Conservation (phyloP, 1,140 invertebrate species). For the Euglossa dilemma region DNA sequence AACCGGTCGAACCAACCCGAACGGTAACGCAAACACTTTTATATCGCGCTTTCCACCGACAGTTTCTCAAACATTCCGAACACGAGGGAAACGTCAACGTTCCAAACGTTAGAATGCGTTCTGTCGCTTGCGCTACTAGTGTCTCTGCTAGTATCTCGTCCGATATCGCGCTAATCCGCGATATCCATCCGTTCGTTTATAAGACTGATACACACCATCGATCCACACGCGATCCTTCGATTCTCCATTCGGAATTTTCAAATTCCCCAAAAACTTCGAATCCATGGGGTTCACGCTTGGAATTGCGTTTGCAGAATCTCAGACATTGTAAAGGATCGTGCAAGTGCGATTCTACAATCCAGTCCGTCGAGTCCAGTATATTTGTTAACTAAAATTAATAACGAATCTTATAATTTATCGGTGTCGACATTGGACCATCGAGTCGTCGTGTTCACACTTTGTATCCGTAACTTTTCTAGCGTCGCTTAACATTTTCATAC, state of each 20-base stretch:
- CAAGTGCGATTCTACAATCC: background rate
- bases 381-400: background rate
- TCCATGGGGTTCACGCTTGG: background rate
- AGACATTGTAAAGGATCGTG: background rate
- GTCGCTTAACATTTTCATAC: constrained; percentile 14
- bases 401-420: background rate
- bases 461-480: constrained; percentile 1
- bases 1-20: background rate
- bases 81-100: background rate
- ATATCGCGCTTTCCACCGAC: background rate
- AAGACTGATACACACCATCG: constrained; percentile 28
- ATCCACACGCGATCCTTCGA: background rate
- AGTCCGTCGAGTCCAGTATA: background rate
- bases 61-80: constrained; percentile 8
- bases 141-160: no score
- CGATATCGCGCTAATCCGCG: no score
- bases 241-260: background rate
- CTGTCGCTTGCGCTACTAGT: background rate
- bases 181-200: constrained; percentile 12
- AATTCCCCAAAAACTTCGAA: background rate
- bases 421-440: background rate
- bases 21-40: background rate
- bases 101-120: background rate
- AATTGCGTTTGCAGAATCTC: background rate
- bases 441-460: background rate